Evolutionary conservation across 2,113 vertebrate genomes (phyloP).

Genomic region (Sapajus apella): DNA sequence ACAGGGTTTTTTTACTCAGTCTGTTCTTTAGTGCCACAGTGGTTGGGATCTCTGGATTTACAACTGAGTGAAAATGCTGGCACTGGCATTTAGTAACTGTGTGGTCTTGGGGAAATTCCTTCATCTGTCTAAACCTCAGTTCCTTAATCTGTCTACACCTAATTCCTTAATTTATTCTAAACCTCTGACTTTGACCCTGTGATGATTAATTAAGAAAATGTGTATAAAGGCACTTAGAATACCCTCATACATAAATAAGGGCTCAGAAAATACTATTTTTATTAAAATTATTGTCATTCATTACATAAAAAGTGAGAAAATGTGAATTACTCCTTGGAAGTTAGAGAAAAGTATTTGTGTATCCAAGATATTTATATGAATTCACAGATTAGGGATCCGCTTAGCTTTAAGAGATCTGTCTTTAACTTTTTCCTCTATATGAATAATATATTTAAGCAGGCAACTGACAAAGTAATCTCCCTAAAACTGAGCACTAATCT

Average conservation of each 20-base stretch:
- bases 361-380: not conserved
- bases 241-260: not conserved
- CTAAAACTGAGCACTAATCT: constrained; percentile 16
- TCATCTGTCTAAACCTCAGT: not conserved
- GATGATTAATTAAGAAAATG: not conserved
- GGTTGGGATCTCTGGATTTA: not conserved
- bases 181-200: not conserved
- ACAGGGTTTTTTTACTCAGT: not conserved
- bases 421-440: not conserved
- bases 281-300: not conserved
- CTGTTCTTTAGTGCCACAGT: not conserved
- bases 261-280: not conserved
- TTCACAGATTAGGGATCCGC: not conserved
- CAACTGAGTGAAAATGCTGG: not conserved
- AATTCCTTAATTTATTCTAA: not conserved
- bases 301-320: not conserved
- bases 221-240: not conserved
- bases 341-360: not conserved
- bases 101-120: not conserved
- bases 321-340: not conserved
- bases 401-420: not conserved
- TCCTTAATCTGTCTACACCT: not conserved
- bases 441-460: constrained; percentile 24
- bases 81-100: not conserved
- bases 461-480: not conserved